Conservation (phyloP, 2,797 vertebrate genomes). For the Peromyscus attwateri region DNA sequence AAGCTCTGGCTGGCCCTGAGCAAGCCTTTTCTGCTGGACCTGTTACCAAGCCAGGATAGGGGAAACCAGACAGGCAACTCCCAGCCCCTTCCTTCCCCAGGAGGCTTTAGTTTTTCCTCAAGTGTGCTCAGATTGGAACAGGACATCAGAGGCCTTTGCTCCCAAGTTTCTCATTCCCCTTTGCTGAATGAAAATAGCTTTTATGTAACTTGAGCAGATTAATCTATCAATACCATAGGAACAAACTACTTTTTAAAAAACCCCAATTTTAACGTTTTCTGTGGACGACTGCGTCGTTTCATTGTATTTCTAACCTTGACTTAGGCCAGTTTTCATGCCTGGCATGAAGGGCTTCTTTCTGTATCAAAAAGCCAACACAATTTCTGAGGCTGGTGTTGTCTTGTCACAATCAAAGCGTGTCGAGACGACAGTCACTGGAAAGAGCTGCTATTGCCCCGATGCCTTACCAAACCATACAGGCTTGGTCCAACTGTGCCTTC, state of each 20-base stretch:
- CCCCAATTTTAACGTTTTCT: not conserved
- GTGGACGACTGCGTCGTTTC: not conserved
- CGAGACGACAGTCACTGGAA: not conserved
- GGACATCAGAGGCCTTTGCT: not conserved
- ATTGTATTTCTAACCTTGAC: conserved; percentile 22
- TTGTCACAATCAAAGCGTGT: conserved; percentile 29
- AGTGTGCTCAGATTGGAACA: not conserved
- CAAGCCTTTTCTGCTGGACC: not conserved
- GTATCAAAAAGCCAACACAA: not conserved
- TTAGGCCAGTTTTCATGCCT: not conserved
- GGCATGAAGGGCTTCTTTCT: not conserved
- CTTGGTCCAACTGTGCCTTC: not conserved
- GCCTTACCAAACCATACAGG: not conserved
- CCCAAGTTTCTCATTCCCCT: not conserved
- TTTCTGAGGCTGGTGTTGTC: not conserved
- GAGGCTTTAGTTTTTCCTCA: not conserved
- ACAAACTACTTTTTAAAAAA: not conserved
- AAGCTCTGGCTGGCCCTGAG: not conserved
- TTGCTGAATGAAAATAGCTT: not conserved
- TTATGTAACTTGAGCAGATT: not conserved
- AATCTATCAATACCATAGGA: not conserved
- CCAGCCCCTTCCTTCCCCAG: not conserved
- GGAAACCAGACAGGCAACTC: not conserved
- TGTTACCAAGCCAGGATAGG: not conserved
- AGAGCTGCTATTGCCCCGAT: not conserved